Conservation (phyloP, 2,888 invertebrate species). For the Eucriotettix oculatus region DNA sequence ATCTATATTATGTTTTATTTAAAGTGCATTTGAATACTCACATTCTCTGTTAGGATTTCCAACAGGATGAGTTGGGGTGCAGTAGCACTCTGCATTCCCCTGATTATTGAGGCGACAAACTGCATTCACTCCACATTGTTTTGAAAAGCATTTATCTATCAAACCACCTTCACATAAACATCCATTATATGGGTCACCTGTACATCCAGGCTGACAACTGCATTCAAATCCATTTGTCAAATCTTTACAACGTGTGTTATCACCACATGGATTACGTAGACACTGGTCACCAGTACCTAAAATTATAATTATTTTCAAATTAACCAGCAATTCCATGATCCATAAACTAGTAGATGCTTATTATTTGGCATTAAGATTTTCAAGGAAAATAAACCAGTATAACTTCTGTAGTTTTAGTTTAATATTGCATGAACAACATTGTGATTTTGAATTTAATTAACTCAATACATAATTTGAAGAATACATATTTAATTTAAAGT, state of each 20-base stretch:
- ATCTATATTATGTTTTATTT: no score
- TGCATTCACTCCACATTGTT: slow-evolving; percentile 68
- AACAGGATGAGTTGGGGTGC: slow-evolving; percentile 62
- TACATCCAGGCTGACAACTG: slow-evolving; percentile 59
- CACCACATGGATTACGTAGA: slow-evolving; percentile 66
- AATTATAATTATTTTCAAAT: no score
- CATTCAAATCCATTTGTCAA: slow-evolving; percentile 60
- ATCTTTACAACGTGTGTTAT: slow-evolving; percentile 67
- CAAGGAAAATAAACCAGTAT: no score
- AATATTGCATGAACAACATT: no score
- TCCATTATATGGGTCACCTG: slow-evolving; percentile 64
- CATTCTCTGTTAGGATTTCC: slow-evolving; percentile 78
- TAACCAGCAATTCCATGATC: no score
- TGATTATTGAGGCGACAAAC: slow-evolving; percentile 53
- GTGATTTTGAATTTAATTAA: no score
- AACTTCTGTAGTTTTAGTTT: no score
- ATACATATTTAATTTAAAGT: no score
- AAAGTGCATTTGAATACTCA: no score
- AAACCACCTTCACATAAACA: slow-evolving; percentile 54
- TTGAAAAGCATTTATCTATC: slow-evolving; percentile 59
- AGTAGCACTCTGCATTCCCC: slow-evolving; percentile 59
- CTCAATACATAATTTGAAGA: no score
- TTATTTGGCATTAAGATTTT: no score
- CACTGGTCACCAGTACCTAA: slow-evolving; percentile 47
- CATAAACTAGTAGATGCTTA: no score